These are phyloP conservation scores for Eulemur rubriventer DNA, from an alignment of 2,797 vertebrate genomes.

Conservation along the genomic window DNA sequence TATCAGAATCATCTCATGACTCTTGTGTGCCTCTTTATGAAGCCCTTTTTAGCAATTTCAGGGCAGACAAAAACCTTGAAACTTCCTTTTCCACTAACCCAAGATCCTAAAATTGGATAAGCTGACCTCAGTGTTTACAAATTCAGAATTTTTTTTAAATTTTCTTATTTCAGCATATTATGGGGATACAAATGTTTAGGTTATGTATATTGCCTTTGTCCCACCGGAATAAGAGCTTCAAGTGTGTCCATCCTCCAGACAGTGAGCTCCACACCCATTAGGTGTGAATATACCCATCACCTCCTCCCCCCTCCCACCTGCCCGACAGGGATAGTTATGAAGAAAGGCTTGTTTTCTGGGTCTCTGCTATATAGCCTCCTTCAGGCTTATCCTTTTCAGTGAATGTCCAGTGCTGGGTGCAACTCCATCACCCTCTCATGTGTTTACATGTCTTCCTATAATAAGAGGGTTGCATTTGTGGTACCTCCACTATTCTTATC, in stretches of 20 bases:
- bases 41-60: slow-evolving; percentile 49
- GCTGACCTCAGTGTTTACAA: slow-evolving; percentile 48
- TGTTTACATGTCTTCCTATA: slow-evolving; percentile 53
- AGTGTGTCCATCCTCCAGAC: too few relatives aligned
- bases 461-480: slow-evolving; percentile 32
- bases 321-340: not conserved
- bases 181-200: too few relatives aligned
- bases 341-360: not conserved
- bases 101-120: slow-evolving; percentile 30
- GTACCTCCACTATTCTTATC: not conserved
- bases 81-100: slow-evolving; percentile 13
- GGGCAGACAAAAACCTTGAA: slow-evolving; percentile 33
- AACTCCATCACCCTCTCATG: slow-evolving; percentile 17
- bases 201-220: too few relatives aligned
- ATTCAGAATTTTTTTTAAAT: not conserved
- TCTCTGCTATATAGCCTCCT: not conserved
- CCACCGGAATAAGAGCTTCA: too few relatives aligned
- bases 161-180: too few relatives aligned
- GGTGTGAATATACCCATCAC: too few relatives aligned
- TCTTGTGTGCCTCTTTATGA: slow-evolving; percentile 38
- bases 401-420: not conserved
- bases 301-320: too few relatives aligned
- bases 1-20: slow-evolving; percentile 58
- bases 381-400: not conserved
- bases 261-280: too few relatives aligned